These are phyloP conservation scores for Netelia melanura DNA, from an alignment of 2,888 invertebrate genomes.

Conservation along the genomic window DNA sequence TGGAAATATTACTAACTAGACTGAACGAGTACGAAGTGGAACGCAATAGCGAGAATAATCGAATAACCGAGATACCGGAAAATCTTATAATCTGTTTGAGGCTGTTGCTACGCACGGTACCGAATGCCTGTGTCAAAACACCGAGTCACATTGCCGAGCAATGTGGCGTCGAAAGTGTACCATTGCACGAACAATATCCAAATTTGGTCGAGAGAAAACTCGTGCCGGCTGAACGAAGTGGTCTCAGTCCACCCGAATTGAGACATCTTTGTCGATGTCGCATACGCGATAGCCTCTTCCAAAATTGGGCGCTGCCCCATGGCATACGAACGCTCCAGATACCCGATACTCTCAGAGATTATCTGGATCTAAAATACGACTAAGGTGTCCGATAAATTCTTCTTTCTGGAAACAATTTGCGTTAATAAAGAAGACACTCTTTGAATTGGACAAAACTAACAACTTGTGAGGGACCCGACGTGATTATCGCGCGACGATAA, in stretches of 20 bases:
- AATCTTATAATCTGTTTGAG: constrained; percentile 90
- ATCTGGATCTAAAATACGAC: constrained; percentile 91
- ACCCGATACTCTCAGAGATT: constrained; percentile 89
- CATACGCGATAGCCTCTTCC: constrained; percentile 88
- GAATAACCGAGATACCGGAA: constrained; percentile 86
- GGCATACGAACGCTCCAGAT: constrained; percentile 90
- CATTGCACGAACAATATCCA: constrained; percentile 83
- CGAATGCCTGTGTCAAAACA: constrained; percentile 85
- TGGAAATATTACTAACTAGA: constrained; percentile 89
- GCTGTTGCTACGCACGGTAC: constrained; percentile 88
- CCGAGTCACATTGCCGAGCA: constrained; percentile 79
- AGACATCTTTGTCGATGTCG: constrained; percentile 91
- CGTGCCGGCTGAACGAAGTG: constrained; percentile 88
- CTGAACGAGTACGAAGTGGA: constrained; percentile 86
- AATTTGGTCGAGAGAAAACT: constrained; percentile 87
- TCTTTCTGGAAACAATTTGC: background rate
- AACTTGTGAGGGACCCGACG: no score
- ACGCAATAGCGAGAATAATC: constrained; percentile 84
- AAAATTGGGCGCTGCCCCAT: constrained; percentile 90
- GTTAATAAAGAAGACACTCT: no score
- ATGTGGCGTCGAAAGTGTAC: constrained; percentile 78
- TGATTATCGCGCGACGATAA: no score
- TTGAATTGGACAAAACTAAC: no score
- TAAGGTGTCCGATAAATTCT: constrained; percentile 79
- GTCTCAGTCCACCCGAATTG: constrained; percentile 88